phyloP scores from a whole-genome alignment of 2,113 vertebrate species.

The Callipepla californica region DNA sequence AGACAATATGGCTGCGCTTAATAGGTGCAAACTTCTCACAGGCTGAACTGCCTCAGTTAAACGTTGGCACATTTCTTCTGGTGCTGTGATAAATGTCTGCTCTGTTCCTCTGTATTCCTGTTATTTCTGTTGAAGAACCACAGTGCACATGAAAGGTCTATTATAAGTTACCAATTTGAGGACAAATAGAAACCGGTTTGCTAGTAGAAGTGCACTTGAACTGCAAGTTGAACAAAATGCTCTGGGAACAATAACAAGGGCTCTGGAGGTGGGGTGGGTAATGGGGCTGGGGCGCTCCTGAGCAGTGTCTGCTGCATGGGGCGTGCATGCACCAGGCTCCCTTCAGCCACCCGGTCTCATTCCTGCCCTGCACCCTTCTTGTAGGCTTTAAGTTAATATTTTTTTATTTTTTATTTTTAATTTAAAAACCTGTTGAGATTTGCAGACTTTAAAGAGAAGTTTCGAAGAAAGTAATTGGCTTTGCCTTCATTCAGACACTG shows the following conservation, averaged over 20 bases:
- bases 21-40: neutral
- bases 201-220: constrained; percentile 9
- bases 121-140: constrained; percentile 3
- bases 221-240: neutral
- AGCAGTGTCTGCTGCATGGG: neutral
- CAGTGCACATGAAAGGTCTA: neutral
- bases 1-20: neutral
- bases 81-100: neutral
- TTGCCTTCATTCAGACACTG: constrained; percentile 16
- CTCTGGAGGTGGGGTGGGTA: neutral
- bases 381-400: constrained; percentile 24
- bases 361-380: neutral
- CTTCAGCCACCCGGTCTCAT: neutral
- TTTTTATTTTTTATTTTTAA: neutral
- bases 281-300: neutral
- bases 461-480: constrained; percentile 55
- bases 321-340: neutral
- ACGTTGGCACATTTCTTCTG: neutral
- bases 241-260: accelerated
- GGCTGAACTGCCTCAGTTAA: neutral
- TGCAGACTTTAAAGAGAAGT: constrained; percentile 42
- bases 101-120: neutral
- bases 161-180: constrained; percentile 20
- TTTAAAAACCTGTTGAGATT: constrained; percentile 26
- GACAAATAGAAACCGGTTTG: constrained; percentile 18